These are phyloP conservation scores for Acromyrmex heyeri DNA, from an alignment of 1,140 invertebrate genomes.

Conservation along the genomic window DNA sequence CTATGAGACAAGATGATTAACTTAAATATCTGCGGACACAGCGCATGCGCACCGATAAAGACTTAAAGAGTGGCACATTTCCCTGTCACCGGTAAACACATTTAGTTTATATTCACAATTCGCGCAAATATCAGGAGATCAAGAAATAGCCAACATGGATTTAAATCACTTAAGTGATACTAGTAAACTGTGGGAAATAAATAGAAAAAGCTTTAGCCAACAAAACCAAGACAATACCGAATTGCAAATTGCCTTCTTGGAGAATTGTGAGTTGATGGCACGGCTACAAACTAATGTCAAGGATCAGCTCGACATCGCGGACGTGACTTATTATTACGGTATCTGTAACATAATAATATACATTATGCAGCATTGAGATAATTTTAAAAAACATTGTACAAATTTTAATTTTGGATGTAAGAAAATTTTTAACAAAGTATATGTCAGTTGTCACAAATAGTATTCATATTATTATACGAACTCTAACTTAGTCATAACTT, in stretches of 20 bases:
- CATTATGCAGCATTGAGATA: background rate
- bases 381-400: no score
- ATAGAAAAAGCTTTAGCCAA: background rate
- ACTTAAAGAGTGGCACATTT: background rate
- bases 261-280: background rate
- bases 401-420: no score
- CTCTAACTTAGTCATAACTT: no score
- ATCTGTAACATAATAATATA: slow-evolving; percentile 5
- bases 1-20: background rate
- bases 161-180: background rate
- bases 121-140: background rate
- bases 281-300: background rate
- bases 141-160: background rate
- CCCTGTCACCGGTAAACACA: background rate
- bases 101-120: background rate
- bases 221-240: background rate
- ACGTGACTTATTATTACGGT: background rate
- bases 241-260: background rate
- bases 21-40: background rate
- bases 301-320: background rate
- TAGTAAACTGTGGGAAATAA: background rate
- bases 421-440: no score
- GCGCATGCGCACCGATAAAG: background rate
- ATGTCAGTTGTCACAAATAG: no score
- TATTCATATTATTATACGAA: no score